Percentiles rank a stretch among this genome's conserved stretches.
Conservation (phyloP, 2,113 vertebrate genomes). For the Bubo blakistoni region DNA sequence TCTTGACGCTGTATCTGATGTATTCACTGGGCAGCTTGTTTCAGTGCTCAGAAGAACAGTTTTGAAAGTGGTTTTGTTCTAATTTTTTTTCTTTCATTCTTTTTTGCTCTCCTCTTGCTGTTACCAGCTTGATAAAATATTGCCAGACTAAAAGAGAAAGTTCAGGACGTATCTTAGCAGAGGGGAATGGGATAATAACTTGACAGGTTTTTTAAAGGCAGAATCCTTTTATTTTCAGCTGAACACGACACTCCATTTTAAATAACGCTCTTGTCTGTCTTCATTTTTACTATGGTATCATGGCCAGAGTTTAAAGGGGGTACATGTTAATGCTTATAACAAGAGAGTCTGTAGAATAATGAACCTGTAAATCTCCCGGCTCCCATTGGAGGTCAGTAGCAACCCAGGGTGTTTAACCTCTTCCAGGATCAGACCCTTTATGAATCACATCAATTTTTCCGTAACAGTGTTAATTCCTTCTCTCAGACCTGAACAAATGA, state of each 20-base stretch:
- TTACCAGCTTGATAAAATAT: neutral
- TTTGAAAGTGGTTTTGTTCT: neutral
- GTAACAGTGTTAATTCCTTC: neutral
- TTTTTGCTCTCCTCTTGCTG: neutral
- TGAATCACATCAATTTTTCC: neutral
- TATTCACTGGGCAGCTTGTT: neutral
- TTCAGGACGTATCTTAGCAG: neutral
- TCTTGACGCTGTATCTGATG: neutral
- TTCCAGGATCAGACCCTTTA: neutral
- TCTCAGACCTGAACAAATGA: neutral
- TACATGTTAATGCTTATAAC: neutral
- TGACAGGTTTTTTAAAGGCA: neutral
- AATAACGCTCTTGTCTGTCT: neutral
- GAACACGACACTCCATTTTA: neutral
- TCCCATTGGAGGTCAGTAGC: neutral
- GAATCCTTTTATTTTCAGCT: neutral
- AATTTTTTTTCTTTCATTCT: too few species aligned
- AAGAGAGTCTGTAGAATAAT: neutral
- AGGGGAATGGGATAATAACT: neutral
- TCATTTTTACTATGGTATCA: neutral
- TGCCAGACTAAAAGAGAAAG: neutral
- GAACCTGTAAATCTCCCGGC: neutral
- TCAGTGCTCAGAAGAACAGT: neutral
- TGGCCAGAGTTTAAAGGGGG: neutral
- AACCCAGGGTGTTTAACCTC: neutral